A percentile compares a stretch with the other conserved stretches of the same genome.
Conservation (phyloP, 2,797 vertebrate genomes). For the Cottoperca gobio region DNA sequence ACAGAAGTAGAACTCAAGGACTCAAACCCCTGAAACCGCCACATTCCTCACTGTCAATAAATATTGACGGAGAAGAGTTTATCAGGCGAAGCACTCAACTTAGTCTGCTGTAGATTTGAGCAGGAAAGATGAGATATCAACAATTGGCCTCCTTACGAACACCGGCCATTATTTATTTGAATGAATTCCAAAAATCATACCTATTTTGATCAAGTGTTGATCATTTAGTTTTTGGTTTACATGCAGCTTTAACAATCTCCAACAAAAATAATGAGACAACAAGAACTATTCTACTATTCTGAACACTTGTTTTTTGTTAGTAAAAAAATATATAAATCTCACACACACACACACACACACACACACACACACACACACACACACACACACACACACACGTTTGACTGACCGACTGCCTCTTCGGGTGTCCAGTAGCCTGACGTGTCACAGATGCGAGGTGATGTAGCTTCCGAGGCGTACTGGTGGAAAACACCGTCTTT, state of each 20-base stretch:
- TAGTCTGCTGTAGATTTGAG: not conserved
- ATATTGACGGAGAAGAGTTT: constrained; percentile 16
- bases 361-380: not conserved
- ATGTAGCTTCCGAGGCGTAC: constrained; percentile 90
- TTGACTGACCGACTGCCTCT: constrained; percentile 92
- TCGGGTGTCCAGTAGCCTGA: constrained; percentile 98
- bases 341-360: not conserved
- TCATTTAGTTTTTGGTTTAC: not conserved
- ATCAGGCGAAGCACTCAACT: not conserved
- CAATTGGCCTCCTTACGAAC: not conserved
- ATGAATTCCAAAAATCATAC: constrained; percentile 14
- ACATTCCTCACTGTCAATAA: constrained; percentile 31
- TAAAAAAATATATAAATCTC: not conserved
- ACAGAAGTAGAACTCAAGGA: constrained; percentile 42
- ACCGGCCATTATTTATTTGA: constrained; percentile 4
- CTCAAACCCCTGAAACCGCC: constrained; percentile 36
- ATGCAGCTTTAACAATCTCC: constrained; percentile 4
- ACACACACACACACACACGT: not conserved
- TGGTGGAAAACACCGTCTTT: constrained; percentile 90
- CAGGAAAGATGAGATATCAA: not conserved
- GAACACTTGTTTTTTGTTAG: not conserved
- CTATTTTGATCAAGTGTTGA: not conserved
- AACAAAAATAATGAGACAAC: too few relatives aligned
- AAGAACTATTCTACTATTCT: not conserved
- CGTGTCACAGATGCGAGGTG: constrained; percentile 92